These are phyloP conservation scores for Marcusenius ussheri DNA, from an alignment of 2,113 vertebrate species.

Conservation along the genomic window DNA sequence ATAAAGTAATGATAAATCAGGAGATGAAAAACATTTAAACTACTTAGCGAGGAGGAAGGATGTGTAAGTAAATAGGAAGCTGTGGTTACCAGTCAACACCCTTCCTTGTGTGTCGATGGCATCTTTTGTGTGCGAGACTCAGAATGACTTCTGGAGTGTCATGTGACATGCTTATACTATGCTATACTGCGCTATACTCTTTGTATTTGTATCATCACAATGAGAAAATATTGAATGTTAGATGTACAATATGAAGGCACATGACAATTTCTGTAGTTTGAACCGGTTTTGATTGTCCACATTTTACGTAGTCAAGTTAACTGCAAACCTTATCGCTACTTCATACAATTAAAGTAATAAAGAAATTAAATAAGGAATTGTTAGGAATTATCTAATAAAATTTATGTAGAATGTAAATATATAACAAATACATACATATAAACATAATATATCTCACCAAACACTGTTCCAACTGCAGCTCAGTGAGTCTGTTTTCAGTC, in stretches of 20 bases:
- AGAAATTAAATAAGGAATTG: not conserved
- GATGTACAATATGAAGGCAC: not conserved
- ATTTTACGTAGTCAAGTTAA: not conserved
- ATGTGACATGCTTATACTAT: not conserved
- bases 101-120: not conserved
- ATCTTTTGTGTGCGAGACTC: not conserved
- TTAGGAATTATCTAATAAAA: not conserved
- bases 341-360: not conserved
- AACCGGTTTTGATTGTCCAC: not conserved
- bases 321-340: not conserved
- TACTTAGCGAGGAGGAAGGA: not conserved
- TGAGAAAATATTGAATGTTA: not conserved
- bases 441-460: not conserved
- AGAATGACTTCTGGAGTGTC: not conserved
- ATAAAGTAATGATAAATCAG: not conserved
- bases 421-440: not conserved
- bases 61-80: not conserved
- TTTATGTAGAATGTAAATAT: not conserved
- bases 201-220: not conserved
- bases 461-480: not conserved
- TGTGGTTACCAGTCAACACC: not conserved
- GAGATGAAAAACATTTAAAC: not conserved
- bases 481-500: not conserved
- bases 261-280: not conserved
- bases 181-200: not conserved